Evolutionary conservation across 2,888 invertebrate species (phyloP).

Genomic region (Amphiduros pacificus): DNA sequence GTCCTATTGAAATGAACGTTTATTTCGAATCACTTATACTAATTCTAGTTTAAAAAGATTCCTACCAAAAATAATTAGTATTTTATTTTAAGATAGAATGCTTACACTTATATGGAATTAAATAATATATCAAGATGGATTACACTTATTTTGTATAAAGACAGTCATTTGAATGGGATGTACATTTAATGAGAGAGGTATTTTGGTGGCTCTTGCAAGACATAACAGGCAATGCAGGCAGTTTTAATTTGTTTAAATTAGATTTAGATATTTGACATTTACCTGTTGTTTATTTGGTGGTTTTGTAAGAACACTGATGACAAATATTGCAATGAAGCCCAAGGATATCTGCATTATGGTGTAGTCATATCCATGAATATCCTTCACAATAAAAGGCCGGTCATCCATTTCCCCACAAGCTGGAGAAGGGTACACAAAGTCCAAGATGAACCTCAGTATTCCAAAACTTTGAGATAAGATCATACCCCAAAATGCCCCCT

Average conservation of each 20-base stretch:
- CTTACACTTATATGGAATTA: too few relatives aligned
- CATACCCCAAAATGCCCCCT: conserved; percentile 63
- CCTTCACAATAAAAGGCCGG: conserved; percentile 47
- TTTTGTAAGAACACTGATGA: conserved; percentile 30
- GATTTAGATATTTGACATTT: not conserved
- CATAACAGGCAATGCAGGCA: not conserved
- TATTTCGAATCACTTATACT: too few relatives aligned
- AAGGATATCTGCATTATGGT: conserved; percentile 28
- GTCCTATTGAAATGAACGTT: too few relatives aligned
- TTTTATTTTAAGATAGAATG: too few relatives aligned
- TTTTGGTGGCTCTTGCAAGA: too few relatives aligned
- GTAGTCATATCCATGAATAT: conserved; percentile 53
- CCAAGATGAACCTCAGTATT: conserved; percentile 59
- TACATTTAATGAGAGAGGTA: too few relatives aligned
- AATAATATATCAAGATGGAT: too few relatives aligned
- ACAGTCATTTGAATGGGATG: too few relatives aligned
- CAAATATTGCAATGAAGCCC: conserved; percentile 22
- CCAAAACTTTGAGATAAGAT: conserved; percentile 59
- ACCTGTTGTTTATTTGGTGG: conserved; percentile 15
- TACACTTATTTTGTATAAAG: too few relatives aligned
- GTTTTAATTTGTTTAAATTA: not conserved
- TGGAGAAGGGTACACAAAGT: conserved; percentile 59
- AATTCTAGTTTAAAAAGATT: too few relatives aligned
- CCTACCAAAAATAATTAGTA: too few relatives aligned
- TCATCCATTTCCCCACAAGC: conserved; percentile 58